Base-by-base conservation (phyloP, 2,797 vertebrate genomes). In the Sebastes jordani region DNA sequence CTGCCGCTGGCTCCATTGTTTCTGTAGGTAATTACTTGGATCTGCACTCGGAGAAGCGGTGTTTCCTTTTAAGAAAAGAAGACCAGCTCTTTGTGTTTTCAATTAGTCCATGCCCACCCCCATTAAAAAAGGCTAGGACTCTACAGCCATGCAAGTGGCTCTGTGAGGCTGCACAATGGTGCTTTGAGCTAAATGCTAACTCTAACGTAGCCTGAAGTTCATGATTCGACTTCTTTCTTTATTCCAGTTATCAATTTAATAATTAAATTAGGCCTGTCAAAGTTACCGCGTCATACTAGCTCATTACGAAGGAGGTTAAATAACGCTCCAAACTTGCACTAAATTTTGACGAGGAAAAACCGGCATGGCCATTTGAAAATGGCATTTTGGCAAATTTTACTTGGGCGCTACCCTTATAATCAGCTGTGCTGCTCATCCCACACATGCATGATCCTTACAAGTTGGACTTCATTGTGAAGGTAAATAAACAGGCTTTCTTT, bases 11-110 rank as follows among this genome's bases (percentile, higher is more conserved):
- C 74, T 70, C 29, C 71, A 54, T 88, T 69, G 71, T 71, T 81
- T 84, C 76, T 86, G 55, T 66, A 42, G 63, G 68, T 81, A 75
- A 82, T 92, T 89, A 85, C 66, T 68, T 63, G 61, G 55, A 62
- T 76, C 80, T 78, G 79, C 72, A n/a, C 22, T 64, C 42, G 22
- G 32, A 81, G 49, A 77, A 55, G 49, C 66, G 74, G 59, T 22
- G 56, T 81, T 88, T 82, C 56, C 69, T 76, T 72, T 78, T 67
- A 75, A 71, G 42, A 49, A 66, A 70, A 72, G 42, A 80, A 88
- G 78, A 73, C 29, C 13, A 65, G 27, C 49, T 49, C 34, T 81
- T 75, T 38, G 23, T 84, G 80, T 77, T 88, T 88, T 82, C 68
- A 85, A 89, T 87, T 78, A 85, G 30, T 82, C 76, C 61, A 30